Percentiles rank a stretch among this genome's conserved stretches.
phyloP scores from a whole-genome alignment of 2,797 vertebrate genomes.

The Iguana delicatissima region DNA sequence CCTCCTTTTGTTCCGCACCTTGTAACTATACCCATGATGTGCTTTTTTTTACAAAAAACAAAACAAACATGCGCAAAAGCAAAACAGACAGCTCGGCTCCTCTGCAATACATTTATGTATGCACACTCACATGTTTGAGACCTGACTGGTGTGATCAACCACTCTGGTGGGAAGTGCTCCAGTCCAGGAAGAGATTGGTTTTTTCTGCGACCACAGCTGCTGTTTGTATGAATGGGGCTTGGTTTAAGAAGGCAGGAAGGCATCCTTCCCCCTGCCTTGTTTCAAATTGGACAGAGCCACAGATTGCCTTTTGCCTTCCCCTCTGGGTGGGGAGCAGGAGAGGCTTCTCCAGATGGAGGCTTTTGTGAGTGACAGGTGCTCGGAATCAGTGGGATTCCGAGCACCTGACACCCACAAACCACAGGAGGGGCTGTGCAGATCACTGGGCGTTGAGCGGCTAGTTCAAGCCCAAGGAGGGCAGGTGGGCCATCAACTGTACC shows the following conservation, averaged over 20 bases:
- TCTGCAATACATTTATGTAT: no score
- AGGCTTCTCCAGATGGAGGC: slow-evolving; percentile 11
- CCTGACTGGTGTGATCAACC: no score
- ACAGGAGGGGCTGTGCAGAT: background rate
- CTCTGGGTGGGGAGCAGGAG: background rate
- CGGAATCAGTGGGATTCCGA: background rate
- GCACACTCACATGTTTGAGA: background rate
- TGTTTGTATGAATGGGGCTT: background rate
- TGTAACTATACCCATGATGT: no score
- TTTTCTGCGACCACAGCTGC: background rate
- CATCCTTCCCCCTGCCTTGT: background rate
- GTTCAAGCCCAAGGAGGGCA: background rate
- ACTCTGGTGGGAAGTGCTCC: background rate
- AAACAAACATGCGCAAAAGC: no score
- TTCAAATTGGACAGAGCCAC: background rate
- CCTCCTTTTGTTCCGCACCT: no score
- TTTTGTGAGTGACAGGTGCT: slow-evolving; percentile 22
- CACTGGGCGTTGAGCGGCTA: background rate
- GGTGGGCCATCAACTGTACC: background rate
- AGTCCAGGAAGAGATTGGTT: background rate
- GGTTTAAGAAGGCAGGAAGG: background rate
- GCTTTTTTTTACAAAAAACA: no score
- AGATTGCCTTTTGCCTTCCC: background rate
- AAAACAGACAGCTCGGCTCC: no score
- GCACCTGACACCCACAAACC: slow-evolving; percentile 9